These are phyloP conservation scores for Crepidodera aurea DNA, from an alignment of 2,888 invertebrate species.

Conservation along the genomic window DNA sequence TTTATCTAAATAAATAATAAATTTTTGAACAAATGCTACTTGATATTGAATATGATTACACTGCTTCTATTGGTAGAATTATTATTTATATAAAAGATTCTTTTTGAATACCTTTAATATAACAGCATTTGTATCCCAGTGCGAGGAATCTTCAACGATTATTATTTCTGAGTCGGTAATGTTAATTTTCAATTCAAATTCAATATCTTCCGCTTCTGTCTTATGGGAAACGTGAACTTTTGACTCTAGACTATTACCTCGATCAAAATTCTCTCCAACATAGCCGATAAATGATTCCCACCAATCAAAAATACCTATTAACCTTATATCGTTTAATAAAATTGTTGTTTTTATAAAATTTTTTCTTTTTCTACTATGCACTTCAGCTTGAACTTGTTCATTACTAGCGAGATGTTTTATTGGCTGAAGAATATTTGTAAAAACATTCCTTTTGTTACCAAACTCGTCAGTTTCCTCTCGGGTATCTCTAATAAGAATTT, in stretches of 20 bases:
- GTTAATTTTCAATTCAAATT: slow-evolving; percentile 88
- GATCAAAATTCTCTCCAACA: slow-evolving; percentile 65
- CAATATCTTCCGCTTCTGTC: slow-evolving; percentile 52
- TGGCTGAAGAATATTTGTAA: slow-evolving; percentile 87
- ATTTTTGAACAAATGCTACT: too few species aligned
- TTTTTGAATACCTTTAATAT: slow-evolving; percentile 76
- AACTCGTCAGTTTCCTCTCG: slow-evolving; percentile 63
- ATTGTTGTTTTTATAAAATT: slow-evolving; percentile 84
- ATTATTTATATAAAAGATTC: neutral
- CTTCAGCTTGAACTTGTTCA: slow-evolving; percentile 58
- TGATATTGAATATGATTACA: too few species aligned
- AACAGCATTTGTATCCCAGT: slow-evolving; percentile 91
- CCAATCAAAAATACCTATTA: slow-evolving; percentile 95
- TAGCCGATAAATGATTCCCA: slow-evolving; percentile 86
- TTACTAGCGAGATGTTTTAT: slow-evolving; percentile 48
- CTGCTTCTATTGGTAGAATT: too few species aligned
- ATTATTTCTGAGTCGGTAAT: slow-evolving; percentile 96
- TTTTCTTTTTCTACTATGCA: slow-evolving; percentile 67
- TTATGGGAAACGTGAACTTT: slow-evolving; percentile 37
- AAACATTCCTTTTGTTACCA: slow-evolving; percentile 82
- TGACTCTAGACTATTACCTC: slow-evolving; percentile 49
- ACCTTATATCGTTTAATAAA: slow-evolving; percentile 90
- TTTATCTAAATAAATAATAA: too few species aligned
- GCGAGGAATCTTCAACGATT: slow-evolving; percentile 88
- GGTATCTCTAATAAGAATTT: slow-evolving; percentile 83